Evolutionary conservation across 1,140 invertebrate genomes (phyloP).

Genomic region (Hermatobates lingyangjiaoensis): DNA sequence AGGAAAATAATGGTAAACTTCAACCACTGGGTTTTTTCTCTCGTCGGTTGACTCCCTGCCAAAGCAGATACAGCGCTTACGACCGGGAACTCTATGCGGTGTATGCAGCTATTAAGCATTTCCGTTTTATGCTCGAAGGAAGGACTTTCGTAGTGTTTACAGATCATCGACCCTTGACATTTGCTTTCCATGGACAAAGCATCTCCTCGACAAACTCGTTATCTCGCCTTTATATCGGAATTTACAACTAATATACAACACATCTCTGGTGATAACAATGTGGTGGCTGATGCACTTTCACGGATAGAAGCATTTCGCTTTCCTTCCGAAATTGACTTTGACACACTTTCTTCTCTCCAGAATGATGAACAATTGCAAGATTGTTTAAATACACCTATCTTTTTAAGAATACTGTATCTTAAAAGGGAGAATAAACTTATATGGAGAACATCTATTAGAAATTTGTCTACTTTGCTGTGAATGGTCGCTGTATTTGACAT

Average conservation of each 20-base stretch:
- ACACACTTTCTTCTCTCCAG: too few relatives aligned
- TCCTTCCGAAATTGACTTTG: too few relatives aligned
- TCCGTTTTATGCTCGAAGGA: slow-evolving; percentile 19
- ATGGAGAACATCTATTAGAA: too few relatives aligned
- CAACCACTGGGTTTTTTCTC: too few relatives aligned
- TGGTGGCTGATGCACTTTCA: neutral
- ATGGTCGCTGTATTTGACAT: too few relatives aligned
- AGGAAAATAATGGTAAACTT: too few relatives aligned
- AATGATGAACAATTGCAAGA: too few relatives aligned
- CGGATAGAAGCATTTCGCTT: neutral
- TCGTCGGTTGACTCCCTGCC: too few relatives aligned
- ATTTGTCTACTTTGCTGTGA: too few relatives aligned
- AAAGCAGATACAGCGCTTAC: neutral
- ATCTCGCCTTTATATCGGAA: slow-evolving; percentile 20
- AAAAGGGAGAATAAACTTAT: too few relatives aligned
- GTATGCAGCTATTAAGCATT: slow-evolving; percentile 19
- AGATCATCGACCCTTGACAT: slow-evolving; percentile 25
- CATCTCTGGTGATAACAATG: slow-evolving; percentile 11
- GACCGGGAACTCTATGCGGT: slow-evolving; percentile 23
- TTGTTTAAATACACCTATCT: too few relatives aligned
- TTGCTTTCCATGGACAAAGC: slow-evolving; percentile 17
- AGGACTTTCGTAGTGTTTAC: slow-evolving; percentile 18
- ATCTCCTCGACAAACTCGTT: slow-evolving; percentile 18
- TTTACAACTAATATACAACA: slow-evolving; percentile 22
- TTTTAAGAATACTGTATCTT: too few relatives aligned